Conservation (phyloP, 2,113 vertebrate genomes). For the Oreocharis arfaki region DNA sequence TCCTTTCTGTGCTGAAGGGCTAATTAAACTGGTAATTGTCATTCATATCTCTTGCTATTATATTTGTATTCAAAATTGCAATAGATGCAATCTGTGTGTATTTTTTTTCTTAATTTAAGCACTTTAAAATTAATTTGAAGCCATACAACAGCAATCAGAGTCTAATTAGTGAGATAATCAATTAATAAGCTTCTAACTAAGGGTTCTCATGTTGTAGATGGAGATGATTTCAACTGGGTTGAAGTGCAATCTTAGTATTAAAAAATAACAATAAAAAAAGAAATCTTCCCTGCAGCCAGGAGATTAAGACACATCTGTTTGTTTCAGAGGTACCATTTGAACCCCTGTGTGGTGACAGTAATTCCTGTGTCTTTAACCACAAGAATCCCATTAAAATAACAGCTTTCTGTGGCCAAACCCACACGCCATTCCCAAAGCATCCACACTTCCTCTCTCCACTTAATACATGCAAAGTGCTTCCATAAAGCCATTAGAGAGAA, state of each 20-base stretch:
- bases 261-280: background rate
- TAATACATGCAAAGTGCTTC: constrained; percentile 18
- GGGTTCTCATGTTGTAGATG: background rate
- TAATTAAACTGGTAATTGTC: constrained; percentile 44
- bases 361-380: background rate
- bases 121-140: constrained; percentile 44
- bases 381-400: constrained; percentile 11
- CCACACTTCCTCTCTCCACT: background rate
- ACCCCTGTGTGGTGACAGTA: background rate
- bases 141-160: background rate
- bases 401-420: background rate
- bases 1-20: background rate
- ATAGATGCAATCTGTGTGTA: constrained; percentile 13
- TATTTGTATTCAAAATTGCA: constrained; percentile 39
- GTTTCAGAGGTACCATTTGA: background rate
- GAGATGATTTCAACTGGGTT: background rate
- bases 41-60: constrained; percentile 13
- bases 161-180: constrained; percentile 47
- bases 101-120: background rate
- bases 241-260: background rate
- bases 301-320: background rate
- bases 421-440: background rate
- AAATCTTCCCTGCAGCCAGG: background rate
- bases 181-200: constrained; percentile 50
- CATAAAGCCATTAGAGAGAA: constrained; percentile 17